Evolutionary conservation across 2,113 vertebrate species (phyloP).

Genomic region (Stictonetta naevosa): DNA sequence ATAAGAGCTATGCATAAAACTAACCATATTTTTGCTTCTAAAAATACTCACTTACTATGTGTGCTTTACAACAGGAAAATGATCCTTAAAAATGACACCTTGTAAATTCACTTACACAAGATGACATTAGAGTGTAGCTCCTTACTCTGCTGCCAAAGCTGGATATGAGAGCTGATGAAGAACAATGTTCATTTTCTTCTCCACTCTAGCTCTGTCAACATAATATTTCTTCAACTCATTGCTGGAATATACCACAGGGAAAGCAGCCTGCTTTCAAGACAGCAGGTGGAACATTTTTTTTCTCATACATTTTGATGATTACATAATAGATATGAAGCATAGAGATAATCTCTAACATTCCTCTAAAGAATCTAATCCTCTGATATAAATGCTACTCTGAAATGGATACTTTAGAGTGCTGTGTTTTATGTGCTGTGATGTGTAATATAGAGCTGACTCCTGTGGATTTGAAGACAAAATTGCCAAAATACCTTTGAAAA

Average conservation of each 20-base stretch:
- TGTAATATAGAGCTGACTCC: background rate
- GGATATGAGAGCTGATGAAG: background rate
- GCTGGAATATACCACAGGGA: background rate
- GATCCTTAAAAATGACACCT: background rate
- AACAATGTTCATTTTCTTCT: constrained; percentile 12
- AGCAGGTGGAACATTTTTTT: background rate
- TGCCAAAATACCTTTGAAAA: background rate
- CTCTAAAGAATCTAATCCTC: background rate
- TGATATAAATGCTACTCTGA: background rate
- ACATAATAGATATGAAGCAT: background rate
- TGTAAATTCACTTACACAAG: background rate
- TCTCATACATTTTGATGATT: background rate
- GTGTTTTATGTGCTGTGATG: background rate
- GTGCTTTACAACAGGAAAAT: background rate
- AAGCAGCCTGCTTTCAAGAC: background rate
- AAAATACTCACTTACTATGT: background rate
- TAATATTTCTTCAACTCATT: background rate
- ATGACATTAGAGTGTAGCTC: background rate
- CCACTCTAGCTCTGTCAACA: background rate
- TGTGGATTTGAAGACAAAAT: background rate
- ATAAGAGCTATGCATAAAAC: background rate
- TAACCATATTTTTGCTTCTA: background rate
- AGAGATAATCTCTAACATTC: background rate
- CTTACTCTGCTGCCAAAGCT: background rate
- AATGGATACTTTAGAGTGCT: background rate